Base-by-base conservation (phyloP, 2,888 invertebrate species). In the Tipula lateralis region DNA sequence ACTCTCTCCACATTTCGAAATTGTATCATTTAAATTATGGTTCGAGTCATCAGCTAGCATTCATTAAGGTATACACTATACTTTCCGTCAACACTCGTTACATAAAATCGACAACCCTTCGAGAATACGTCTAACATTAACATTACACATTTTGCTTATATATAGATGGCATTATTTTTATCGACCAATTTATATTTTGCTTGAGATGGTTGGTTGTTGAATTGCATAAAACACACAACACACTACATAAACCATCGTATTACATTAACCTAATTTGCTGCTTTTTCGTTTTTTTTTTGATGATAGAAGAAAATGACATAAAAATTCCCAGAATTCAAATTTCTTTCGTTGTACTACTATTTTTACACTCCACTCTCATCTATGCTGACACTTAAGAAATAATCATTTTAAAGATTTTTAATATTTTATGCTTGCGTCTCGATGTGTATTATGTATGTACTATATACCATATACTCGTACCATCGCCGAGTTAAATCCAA, bases 241-340 rank as follows among this genome's bases (percentile, higher is more conserved):
- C 66, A 66, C 66, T 24, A 66, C 24, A 66, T 66, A 66, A 66
- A 66, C 66, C 66, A 66, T 66, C 66, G 24, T 24, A 66, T 66
- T 66, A 66, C 66, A 66, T 66, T 66, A 66, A 66, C 66, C 66
- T 66, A 66, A 66, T 66, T 66, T n/a, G n/a, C n/a, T n/a, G n/a
- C n/a, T n/a, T 66, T 66, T 66, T 24, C 4, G 19, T 6, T 16
- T 44, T 16, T 50, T 7, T 19, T 50, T 4, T 7, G 7, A 66
- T 66, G 24, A 66, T 66, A 24, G 24, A 9, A 66, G 66, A 66
- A 66, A 24, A 66, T 24, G 66, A 66, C 66, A 66, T 66, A 24
- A 66, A 66, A 66, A 66, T 66, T 66, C 66, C 66, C 66, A 66
- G 66, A 66, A 66, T 66, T 66, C 66, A 66, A 66, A 66, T 66